Evolutionary conservation across 2,113 vertebrate species (phyloP).

Genomic region (Lota lota): DNA sequence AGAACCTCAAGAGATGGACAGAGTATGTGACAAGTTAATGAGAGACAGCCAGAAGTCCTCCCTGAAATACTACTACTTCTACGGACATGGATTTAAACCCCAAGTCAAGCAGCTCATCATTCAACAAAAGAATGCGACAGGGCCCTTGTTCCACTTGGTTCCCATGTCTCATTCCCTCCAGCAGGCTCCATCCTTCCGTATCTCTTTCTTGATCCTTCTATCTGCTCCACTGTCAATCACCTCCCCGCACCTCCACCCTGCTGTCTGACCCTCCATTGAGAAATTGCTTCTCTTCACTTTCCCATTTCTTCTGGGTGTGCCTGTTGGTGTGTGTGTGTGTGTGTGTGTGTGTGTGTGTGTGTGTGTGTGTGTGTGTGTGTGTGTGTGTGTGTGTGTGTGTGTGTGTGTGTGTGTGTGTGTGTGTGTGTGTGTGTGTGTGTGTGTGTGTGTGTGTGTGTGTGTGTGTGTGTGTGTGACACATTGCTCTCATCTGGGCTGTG

Average conservation of each 20-base stretch:
- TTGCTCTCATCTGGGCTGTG: conserved; percentile 57
- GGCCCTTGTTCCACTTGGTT: not conserved
- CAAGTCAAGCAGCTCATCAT: not conserved
- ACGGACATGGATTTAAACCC: too few species aligned
- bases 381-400: not conserved
- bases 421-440: not conserved
- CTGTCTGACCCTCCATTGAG: not conserved
- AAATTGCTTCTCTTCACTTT: not conserved
- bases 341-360: conserved; percentile 4
- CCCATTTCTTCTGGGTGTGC: not conserved
- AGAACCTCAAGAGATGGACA: too few species aligned
- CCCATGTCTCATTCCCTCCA: not conserved
- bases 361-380: conserved; percentile 4
- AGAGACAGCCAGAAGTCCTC: not conserved
- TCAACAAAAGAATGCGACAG: not conserved
- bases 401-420: not conserved
- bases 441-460: conserved; percentile 21
- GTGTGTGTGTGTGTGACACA: conserved; percentile 30
- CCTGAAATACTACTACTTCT: too few species aligned
- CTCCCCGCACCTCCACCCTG: not conserved
- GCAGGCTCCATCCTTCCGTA: too few species aligned
- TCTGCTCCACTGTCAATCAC: not conserved
- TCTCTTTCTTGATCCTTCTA: not conserved
- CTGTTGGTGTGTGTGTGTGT: not conserved
- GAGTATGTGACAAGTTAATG: not conserved